Percentiles rank a stretch among this genome's conserved stretches.
Conservation (phyloP, 2,888 invertebrate species). For the Aleiodes alternator region DNA sequence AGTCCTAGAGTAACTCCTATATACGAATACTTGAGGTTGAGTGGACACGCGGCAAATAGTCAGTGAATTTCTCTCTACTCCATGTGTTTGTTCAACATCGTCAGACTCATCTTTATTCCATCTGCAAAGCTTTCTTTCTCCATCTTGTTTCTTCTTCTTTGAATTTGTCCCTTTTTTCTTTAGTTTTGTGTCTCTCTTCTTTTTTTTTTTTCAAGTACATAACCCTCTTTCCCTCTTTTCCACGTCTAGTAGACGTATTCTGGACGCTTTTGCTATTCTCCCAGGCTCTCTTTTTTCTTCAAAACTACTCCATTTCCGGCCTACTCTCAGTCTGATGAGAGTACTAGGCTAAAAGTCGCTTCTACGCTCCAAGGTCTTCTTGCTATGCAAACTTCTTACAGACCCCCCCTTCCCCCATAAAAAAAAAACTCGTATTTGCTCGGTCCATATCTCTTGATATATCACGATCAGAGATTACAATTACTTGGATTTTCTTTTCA, state of each 20-base stretch:
- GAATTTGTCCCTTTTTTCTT: conserved; percentile 34
- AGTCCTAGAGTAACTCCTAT: conserved; percentile 63
- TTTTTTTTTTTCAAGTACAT: conserved; percentile 11
- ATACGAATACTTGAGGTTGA: conserved; percentile 29
- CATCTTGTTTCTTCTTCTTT: conserved; percentile 31
- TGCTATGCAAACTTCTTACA: conserved; percentile 10
- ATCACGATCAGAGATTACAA: conserved; percentile 29
- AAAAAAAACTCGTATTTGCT: neutral
- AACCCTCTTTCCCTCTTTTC: conserved; percentile 1
- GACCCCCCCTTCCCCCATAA: neutral
- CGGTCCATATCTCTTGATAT: conserved; percentile 15
- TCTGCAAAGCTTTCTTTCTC: conserved; percentile 65
- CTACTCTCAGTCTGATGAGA: conserved; percentile 36
- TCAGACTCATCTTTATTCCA: conserved; percentile 70
- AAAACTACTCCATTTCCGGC: conserved; percentile 26
- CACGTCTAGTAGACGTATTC: neutral
- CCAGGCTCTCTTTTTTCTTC: neutral
- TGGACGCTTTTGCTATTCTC: conserved; percentile 22
- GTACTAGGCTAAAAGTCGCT: conserved; percentile 1
- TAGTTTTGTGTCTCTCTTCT: neutral
- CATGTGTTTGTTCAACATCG: conserved; percentile 62
- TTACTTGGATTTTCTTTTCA: neutral
- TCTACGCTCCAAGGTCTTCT: conserved; percentile 1
- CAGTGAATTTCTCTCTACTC: conserved; percentile 24
- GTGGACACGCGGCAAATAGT: conserved; percentile 33